These are phyloP conservation scores for Tragulus kanchil DNA, from an alignment of 2,113 vertebrate species.

Conservation along the genomic window DNA sequence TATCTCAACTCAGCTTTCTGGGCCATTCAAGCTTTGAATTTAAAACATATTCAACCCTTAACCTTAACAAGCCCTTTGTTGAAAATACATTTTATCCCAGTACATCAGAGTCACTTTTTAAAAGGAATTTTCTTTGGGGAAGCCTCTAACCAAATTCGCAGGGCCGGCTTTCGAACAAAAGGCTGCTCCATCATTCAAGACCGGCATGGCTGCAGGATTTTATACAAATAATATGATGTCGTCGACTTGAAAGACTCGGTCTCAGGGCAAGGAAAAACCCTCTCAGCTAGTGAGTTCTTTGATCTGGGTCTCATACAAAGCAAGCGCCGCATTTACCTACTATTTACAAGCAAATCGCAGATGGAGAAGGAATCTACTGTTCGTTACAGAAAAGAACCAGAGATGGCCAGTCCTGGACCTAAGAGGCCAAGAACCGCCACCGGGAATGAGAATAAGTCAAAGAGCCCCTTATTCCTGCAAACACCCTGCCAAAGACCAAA, in stretches of 20 bases:
- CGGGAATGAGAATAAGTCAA: conserved; percentile 8
- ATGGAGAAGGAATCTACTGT: not conserved
- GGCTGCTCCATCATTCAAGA: conserved; percentile 57
- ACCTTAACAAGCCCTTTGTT: conserved; percentile 5
- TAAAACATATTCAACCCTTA: conserved; percentile 18
- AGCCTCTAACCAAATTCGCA: conserved; percentile 38
- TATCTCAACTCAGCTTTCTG: not conserved
- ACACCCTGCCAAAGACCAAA: not conserved
- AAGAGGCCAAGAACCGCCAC: not conserved
- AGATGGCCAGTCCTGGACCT: not conserved
- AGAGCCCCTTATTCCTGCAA: conserved; percentile 1
- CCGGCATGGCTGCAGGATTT: not conserved
- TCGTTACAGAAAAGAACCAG: conserved; percentile 33
- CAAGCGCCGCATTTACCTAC: not conserved
- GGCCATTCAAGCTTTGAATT: not conserved
- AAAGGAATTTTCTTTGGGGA: conserved; percentile 12
- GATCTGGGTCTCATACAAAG: conserved; percentile 45
- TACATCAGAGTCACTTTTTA: not conserved
- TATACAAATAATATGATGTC: conserved; percentile 15
- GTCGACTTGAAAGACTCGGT: not conserved
- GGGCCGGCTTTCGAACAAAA: conserved; percentile 73
- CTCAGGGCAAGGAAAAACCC: not conserved
- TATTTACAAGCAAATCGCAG: conserved; percentile 35
- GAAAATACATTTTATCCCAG: conserved; percentile 12
- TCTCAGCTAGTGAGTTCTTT: conserved; percentile 24